phyloP scores from a whole-genome alignment of 1,140 invertebrate genomes.

The Wiebesia pumilae region DNA sequence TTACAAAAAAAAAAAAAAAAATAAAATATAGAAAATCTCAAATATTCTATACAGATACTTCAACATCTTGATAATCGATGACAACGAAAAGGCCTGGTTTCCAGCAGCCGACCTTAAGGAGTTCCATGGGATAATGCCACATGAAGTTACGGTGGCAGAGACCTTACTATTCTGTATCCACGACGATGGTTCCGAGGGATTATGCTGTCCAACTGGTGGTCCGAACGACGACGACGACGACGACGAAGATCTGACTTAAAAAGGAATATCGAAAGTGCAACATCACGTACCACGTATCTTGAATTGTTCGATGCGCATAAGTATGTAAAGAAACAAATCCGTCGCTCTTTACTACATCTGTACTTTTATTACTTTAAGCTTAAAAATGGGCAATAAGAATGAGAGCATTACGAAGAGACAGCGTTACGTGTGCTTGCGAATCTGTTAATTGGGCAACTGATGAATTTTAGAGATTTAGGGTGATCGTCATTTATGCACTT shows the following conservation, averaged over 20 bases:
- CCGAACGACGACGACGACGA: constrained; percentile 78
- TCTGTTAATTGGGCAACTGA: background rate
- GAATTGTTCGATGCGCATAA: background rate
- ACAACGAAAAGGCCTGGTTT: constrained; percentile 94
- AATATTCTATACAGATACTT: constrained; percentile 77
- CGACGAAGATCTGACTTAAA: constrained; percentile 56
- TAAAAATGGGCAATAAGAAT: background rate
- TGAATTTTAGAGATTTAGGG: background rate
- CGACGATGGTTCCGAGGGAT: constrained; percentile 86
- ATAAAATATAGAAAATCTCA: too few relatives aligned
- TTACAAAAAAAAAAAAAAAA: too few relatives aligned
- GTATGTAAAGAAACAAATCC: background rate
- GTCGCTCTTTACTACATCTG: background rate
- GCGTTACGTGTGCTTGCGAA: background rate
- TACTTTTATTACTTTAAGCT: background rate
- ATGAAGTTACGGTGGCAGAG: constrained; percentile 86
- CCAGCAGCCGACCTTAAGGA: constrained; percentile 90
- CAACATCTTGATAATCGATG: constrained; percentile 88
- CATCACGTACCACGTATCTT: background rate
- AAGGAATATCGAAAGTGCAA: too few relatives aligned
- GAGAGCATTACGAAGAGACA: background rate
- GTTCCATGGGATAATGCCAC: constrained; percentile 88
- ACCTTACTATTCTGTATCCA: constrained; percentile 88
- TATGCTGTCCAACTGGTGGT: constrained; percentile 85
- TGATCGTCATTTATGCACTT: background rate